Base-by-base conservation (phyloP, 2,888 invertebrate species). In the Polylopha cassiicola region DNA sequence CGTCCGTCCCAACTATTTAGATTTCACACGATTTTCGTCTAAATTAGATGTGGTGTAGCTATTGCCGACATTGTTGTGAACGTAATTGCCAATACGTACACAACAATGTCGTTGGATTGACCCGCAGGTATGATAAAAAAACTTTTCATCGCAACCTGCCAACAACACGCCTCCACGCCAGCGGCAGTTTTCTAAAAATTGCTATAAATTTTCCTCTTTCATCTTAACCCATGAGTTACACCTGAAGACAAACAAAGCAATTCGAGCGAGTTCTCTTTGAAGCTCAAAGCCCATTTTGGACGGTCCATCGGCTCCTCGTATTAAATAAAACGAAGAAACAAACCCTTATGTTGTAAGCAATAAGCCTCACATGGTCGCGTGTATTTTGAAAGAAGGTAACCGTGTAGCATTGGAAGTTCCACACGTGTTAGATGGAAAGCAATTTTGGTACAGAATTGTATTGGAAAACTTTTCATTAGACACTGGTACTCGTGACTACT, bases 221-320 rank as follows among this genome's bases (percentile, higher is more conserved):
- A n/a, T 24, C 15, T 13, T 8, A 10, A 20, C 15, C n/a, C 30
- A 7, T 10, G 14, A 4, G 24, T 23, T 17, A 28, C 33, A 39
- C 28, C 18, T 36, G 24, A 13, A 9, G 14, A 30, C 36, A 41
- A 41, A 29, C 34, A 30, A 29, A 24, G 15, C 34, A 36, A 41
- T 30, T 21, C 17, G n/a, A 23, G 7, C 26, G 17, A 24, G 6
- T n/a, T 27, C 16, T 24, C 41, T 36, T 36, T 41, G 36, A 41
- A 28, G 14, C 10, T 21, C 13, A 36, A 30, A 36, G 36, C 41
- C 21, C 29, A 36, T 41, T 41, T 36, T 29, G 11, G 36, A 21
- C 29, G 29, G 41, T 30, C 29, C 41, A 36, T 23, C 39, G 27
- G 27, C 10, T 33, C 10, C 14, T 20, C 8, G 18, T 18, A 22